Evolutionary conservation across 2,888 invertebrate genomes (phyloP), one percentile per base, ranked within the genome.

Genomic region (Leucozona laternaria): DNA sequence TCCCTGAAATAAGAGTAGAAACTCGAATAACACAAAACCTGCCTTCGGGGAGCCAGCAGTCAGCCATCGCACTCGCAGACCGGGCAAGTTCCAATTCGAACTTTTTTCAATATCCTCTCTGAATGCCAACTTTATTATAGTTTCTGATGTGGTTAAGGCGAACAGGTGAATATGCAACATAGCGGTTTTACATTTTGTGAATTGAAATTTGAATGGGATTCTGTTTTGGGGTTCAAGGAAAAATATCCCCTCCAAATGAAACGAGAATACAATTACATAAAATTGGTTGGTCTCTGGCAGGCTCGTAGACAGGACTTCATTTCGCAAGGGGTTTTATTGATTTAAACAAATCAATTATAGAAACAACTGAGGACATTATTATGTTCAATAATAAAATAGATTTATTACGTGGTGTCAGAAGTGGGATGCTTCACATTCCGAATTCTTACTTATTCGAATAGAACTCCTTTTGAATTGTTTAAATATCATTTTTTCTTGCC

Each of bases 61-160:
- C 80, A 22, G 37, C 40, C 31, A 57, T 28, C 17, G 11, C 31
- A 5, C n/a, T n/a, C n/a, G n/a, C 5, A 57, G n/a, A 8, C 62
- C 31, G 22, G 79, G 73, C 70, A 68, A 64, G 79, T 79, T 81
- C 57, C 81, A 82, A 37, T 82, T 82, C 66, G 58, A 79, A 73
- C 75, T 86, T 79, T 86, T 86, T 86, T 75, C 86, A 86, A 86
- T 86, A 86, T 82, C 82, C 81, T 82, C 34, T 25, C 22, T 60
- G 40, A 37, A 37, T 60, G 31, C n/a, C 50, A 50, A 60, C 20
- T 77, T 85, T 68, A 6, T 53, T 62, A 40, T 60, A 80, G 80
- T 73, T 78, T 66, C 15, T 60, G 58, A 60, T 79, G 76, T 71
- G 80, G 45, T 66, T 43, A 50, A 62, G 75, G 60, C 37, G 72